Conservation (phyloP, 2,113 vertebrate genomes). For the Xenotilapia leptura region DNA sequence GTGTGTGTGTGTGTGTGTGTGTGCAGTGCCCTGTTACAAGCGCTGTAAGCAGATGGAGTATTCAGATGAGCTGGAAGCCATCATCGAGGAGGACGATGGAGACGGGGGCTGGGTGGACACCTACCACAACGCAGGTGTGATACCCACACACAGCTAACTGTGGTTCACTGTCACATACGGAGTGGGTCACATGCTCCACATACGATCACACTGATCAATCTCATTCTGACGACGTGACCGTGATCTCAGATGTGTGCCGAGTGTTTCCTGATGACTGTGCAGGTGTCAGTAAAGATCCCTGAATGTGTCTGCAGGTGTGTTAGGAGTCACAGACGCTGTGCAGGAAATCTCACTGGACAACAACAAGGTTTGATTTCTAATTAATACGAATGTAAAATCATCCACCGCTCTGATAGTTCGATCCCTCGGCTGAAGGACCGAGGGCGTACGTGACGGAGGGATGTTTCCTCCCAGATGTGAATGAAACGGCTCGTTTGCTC, state of each 20-base stretch:
- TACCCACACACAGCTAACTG: background rate
- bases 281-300: background rate
- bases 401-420: background rate
- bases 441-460: accelerated
- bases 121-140: slow-evolving; percentile 88
- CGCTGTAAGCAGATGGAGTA: slow-evolving; percentile 99
- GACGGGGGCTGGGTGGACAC: slow-evolving; percentile 99
- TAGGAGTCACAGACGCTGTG: slow-evolving; percentile 82
- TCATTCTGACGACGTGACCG: accelerated
- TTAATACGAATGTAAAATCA: background rate
- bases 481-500: background rate
- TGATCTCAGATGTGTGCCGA: accelerated
- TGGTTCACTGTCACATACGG: background rate
- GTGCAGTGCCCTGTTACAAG: slow-evolving; percentile 92
- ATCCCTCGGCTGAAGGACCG: background rate
- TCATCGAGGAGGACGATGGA: slow-evolving; percentile 98
- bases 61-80: slow-evolving; percentile 94
- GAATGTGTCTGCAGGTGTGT: slow-evolving; percentile 66
- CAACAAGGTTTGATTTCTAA: slow-evolving; percentile 76
- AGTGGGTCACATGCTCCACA: background rate
- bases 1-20: background rate
- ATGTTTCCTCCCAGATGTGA: background rate
- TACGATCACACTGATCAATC: background rate
- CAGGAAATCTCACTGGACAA: slow-evolving; percentile 91
- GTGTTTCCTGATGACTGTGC: background rate